These are phyloP conservation scores for Achlya flavicornis DNA, from an alignment of 2,888 invertebrate species.

Conservation along the genomic window DNA sequence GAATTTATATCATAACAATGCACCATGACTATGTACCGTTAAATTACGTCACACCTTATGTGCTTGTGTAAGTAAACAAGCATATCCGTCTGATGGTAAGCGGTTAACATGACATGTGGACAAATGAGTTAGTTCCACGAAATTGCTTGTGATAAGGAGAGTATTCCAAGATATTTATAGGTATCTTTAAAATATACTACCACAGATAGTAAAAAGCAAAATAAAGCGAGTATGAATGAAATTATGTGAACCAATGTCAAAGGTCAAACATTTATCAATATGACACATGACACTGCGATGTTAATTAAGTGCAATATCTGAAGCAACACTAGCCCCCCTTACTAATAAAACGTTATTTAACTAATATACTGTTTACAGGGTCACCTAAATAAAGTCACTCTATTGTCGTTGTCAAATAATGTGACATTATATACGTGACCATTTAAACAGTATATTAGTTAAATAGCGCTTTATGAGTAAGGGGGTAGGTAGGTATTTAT, in stretches of 20 bases:
- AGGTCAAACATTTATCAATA: constrained; percentile 2
- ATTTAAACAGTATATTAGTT: too few relatives aligned
- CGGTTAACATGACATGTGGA: not conserved
- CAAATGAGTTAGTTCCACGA: not conserved
- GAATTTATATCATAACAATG: constrained; percentile 21
- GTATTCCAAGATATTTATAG: not conserved
- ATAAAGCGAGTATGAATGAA: not conserved
- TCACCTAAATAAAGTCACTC: too few relatives aligned
- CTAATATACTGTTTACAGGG: too few relatives aligned
- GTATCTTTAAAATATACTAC: not conserved
- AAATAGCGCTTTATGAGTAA: too few relatives aligned
- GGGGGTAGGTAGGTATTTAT: too few relatives aligned
- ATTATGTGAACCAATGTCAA: not conserved
- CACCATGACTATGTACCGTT: constrained; percentile 11
- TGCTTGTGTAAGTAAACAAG: not conserved
- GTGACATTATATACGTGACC: too few relatives aligned
- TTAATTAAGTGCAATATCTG: not conserved
- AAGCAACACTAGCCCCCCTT: too few relatives aligned
- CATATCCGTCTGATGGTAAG: too few relatives aligned
- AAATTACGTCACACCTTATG: constrained; percentile 13
- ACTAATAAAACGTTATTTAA: too few relatives aligned
- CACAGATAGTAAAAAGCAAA: not conserved
- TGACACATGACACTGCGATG: constrained; percentile 3
- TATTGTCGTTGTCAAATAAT: too few relatives aligned
- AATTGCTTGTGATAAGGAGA: not conserved